phyloP scores from a whole-genome alignment of 2,888 invertebrate species.

The Vanessa cardui region DNA sequence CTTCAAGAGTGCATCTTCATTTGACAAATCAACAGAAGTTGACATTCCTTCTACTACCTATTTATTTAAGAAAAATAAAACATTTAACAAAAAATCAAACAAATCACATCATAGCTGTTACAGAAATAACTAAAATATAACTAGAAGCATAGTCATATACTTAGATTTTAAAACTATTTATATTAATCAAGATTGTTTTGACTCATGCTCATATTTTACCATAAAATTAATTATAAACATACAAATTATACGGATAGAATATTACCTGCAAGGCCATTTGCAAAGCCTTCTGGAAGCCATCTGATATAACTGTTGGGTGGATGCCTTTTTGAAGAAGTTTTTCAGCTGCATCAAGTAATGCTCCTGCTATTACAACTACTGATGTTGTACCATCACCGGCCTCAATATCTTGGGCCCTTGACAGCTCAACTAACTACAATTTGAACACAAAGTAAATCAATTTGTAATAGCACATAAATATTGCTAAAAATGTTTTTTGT shows the following conservation, averaged over 20 bases:
- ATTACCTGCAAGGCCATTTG: conserved; percentile 85
- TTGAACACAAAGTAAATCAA: conserved; percentile 14
- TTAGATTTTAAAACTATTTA: too few species aligned
- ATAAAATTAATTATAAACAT: not conserved
- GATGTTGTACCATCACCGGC: conserved; percentile 99
- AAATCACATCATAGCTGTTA: too few species aligned
- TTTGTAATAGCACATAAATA: not conserved
- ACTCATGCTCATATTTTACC: not conserved
- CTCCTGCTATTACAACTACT: conserved; percentile 98
- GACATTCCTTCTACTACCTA: conserved; percentile 93
- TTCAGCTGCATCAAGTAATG: conserved; percentile 96
- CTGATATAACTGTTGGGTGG: conserved; percentile 98
- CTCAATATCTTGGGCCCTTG: conserved; percentile 99
- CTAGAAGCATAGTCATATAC: too few species aligned
- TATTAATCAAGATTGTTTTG: too few species aligned
- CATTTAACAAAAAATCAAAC: too few species aligned
- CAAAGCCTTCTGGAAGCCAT: conserved; percentile 96
- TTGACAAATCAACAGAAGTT: conserved; percentile 91
- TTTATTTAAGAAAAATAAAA: not conserved
- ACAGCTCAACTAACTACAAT: conserved; percentile 95
- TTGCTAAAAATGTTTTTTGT: not conserved
- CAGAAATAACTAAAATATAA: too few species aligned
- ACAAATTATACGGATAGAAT: not conserved
- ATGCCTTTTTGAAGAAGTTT: conserved; percentile 96
- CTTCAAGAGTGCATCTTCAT: conserved; percentile 93